Base-by-base conservation (phyloP, 1,140 invertebrate species). In the Apolygus lucorum region DNA sequence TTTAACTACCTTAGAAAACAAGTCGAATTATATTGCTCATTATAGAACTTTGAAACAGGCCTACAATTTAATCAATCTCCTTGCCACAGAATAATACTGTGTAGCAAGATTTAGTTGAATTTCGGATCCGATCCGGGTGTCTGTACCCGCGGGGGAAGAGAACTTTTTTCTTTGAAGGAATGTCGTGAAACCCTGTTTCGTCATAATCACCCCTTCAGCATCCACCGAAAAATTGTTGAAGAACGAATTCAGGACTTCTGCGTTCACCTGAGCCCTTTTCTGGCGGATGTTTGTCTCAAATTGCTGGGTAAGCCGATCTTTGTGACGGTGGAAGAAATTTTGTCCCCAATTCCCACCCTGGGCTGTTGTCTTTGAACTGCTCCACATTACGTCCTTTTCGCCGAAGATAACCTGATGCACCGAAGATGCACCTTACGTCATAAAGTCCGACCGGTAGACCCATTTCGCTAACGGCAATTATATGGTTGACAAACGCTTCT, bases 381-480 rank as follows among this genome's bases (percentile, higher is more conserved):
- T 42, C 34, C 34, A 42, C 34, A 42, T 42, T 42, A 42, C 34
- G 34, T 42, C 34, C 34, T 42, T 42, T 42, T 42, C 34, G 34
- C 34, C 4, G 34, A 42, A 42, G 34, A 42, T 42, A 42, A n/a
- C n/a, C n/a, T n/a, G n/a, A 4, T 42, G 34, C 34, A 4, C 4
- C 4, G 4, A 42, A 42, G 54, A 49, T 49, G 34, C 34, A 22
- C 54, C 22, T 59, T 24, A 59, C 54, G 22, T 59, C 11, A 59
- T 11, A 59, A 59, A 59, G 34, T 59, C 54, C 54, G 54, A 59
- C 54, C 54, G 54, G 54, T 59, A 59, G 11, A 13, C 54, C 54
- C 54, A 59, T 24, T 59, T 59, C 54, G 22, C 54, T 59, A 59
- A 59, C 22, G 54, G 54, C 54, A 59, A 59, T 59, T 59, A 59